Evolutionary conservation across 2,797 vertebrate species (phyloP), one percentile per base, ranked within the genome.

Genomic region (Falco berigora): DNA sequence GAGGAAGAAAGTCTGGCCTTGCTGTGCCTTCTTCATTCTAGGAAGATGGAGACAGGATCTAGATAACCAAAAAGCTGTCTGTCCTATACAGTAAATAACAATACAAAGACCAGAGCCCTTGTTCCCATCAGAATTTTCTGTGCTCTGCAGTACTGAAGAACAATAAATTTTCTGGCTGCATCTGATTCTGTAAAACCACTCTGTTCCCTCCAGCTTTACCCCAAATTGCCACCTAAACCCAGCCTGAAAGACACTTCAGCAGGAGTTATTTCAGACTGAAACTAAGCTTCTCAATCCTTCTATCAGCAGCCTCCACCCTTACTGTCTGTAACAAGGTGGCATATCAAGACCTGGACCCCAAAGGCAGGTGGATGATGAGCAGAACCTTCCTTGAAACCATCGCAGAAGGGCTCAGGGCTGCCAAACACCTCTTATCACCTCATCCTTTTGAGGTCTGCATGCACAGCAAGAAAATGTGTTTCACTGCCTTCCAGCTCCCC

Each of bases 391-490:
- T 55, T 28, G 17, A 78, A 91, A 73, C 78, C 59, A 76, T 21
- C 0, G 0, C 32, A 63, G 58, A 64, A 75, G 32, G 22, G 3
- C 55, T 96, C 0, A 0, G 2, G 21, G 14, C 12, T 74, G 47
- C 30, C 46, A 88, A 73, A 59, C 53, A 34, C 10, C 10, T 64
- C 13, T 76, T 50, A 25, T 86, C 47, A 74, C 9, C 13, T 68
- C 56, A 73, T 72, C 12, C 15, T 80, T 76, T 53, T 25, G 32
- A 76, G 40, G 5, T 89, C 50, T 69, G 27, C 71, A 49, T 4
- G 7, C 8, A 68, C 7, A 42, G 30, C 32, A 55, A 59, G 42
- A 58, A 89, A 69, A 23, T 1, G 0, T 23, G 24, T 63, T 63
- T 71, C 22, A 4, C 47, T 82, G 14, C 84, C 84, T 94, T 93